Percentiles rank a stretch among this genome's conserved stretches.
Evolutionary conservation across 2,888 invertebrate species (phyloP).

Genomic region (Brachyptera putata): DNA sequence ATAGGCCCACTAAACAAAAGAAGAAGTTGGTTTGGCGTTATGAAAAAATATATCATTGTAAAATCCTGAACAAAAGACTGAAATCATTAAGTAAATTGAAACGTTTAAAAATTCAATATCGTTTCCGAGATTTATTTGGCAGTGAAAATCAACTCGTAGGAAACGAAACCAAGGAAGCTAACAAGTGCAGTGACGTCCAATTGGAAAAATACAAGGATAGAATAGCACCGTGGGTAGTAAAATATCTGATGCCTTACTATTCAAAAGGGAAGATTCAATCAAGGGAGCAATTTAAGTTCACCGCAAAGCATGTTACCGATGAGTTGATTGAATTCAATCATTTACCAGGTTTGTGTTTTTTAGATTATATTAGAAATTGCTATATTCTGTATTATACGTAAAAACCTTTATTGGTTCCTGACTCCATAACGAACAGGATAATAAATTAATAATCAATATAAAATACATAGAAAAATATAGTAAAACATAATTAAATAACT

Average conservation of each 20-base stretch:
- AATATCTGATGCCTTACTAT: conserved; percentile 24
- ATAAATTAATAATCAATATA: no score
- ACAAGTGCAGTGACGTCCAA: background rate
- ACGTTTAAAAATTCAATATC: background rate
- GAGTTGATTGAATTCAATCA: conserved; percentile 8
- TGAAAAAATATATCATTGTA: background rate
- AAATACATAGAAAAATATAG: no score
- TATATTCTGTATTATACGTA: no score
- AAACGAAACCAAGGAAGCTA: background rate
- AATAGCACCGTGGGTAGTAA: conserved; percentile 21
- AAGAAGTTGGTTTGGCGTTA: conserved; percentile 7
- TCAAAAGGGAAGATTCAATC: conserved; percentile 11
- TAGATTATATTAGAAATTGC: no score
- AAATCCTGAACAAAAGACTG: background rate
- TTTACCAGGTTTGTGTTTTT: conserved; percentile 22
- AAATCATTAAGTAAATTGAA: background rate
- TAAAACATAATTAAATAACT: no score
- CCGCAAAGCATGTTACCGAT: conserved; percentile 22
- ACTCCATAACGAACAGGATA: no score
- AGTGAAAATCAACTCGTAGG: background rate
- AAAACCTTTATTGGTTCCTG: no score
- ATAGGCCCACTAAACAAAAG: background rate
- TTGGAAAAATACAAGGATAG: conserved; percentile 11
- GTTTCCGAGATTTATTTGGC: background rate
- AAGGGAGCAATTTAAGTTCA: conserved; percentile 17